phyloP scores from a whole-genome alignment of 2,113 vertebrate genomes.

The Casuarius casuarius region DNA sequence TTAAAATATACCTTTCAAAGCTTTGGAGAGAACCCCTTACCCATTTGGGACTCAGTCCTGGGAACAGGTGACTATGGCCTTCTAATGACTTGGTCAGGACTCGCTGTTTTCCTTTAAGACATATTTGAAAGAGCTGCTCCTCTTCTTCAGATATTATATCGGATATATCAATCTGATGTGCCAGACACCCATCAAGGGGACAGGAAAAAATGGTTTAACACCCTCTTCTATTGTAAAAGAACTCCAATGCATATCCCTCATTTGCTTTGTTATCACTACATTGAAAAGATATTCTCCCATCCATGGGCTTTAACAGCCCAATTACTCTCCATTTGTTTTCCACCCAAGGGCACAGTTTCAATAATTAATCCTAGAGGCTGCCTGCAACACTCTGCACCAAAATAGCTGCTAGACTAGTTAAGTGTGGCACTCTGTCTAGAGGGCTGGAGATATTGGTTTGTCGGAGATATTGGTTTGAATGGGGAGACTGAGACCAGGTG shows the following conservation, averaged over 20 bases:
- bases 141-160: not conserved
- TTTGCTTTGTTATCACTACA: not conserved
- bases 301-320: not conserved
- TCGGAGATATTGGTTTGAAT: not conserved
- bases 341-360: not conserved
- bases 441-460: not conserved
- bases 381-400: not conserved
- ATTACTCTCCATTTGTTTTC: not conserved
- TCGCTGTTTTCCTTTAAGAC: not conserved
- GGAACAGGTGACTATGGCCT: not conserved
- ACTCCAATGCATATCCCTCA: not conserved
- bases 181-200: not conserved
- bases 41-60: not conserved
- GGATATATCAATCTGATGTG: not conserved
- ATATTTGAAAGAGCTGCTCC: not conserved
- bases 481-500: not conserved
- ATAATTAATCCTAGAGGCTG: not conserved
- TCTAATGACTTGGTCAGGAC: not conserved
- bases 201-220: not conserved
- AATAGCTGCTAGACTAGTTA: not conserved
- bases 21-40: not conserved
- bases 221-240: not conserved
- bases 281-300: not conserved
- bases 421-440: not conserved
- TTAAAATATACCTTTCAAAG: not conserved